A percentile compares a stretch with the other conserved stretches of the same genome.
These are phyloP conservation scores for Herpetotheres cachinnans DNA, from an alignment of 2,113 vertebrate species.

Conservation along the genomic window DNA sequence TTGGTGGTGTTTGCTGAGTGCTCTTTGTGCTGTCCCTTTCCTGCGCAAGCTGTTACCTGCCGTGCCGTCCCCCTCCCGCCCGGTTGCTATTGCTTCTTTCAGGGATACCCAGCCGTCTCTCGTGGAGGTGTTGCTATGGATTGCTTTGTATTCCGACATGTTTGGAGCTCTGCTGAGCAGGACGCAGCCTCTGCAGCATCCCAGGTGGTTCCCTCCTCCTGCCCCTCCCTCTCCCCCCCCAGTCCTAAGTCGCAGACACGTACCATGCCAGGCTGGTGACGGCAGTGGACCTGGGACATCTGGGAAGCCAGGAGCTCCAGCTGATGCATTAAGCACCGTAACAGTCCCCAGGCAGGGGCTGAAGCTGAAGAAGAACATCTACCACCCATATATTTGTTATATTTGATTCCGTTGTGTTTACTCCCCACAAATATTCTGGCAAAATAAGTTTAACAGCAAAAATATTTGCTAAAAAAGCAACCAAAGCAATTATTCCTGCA, in stretches of 20 bases:
- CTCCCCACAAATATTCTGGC: neutral
- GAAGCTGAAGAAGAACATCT: neutral
- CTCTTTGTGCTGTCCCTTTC: neutral
- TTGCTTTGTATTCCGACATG: neutral
- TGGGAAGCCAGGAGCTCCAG: neutral
- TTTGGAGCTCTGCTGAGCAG: neutral
- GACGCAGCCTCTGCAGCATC: neutral
- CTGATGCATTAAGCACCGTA: neutral
- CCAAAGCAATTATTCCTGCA: neutral
- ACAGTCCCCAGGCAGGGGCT: neutral
- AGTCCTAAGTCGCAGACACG: rapidly evolving
- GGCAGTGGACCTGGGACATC: neutral
- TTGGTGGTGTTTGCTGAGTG: rapidly evolving
- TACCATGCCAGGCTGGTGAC: rapidly evolving
- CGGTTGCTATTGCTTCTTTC: neutral
- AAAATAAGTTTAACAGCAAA: neutral
- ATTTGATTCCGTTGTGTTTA: neutral
- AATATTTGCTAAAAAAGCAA: neutral
- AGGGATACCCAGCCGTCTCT: neutral
- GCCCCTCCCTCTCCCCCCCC: neutral
- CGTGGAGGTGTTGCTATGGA: neutral
- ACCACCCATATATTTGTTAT: neutral
- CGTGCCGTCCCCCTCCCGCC: neutral
- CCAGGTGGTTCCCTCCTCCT: too few species aligned
- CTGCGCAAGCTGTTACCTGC: neutral